Evolutionary conservation across 2,888 invertebrate genomes (phyloP), one percentile per base, ranked within the genome.

Genomic region (Clivina fossor): DNA sequence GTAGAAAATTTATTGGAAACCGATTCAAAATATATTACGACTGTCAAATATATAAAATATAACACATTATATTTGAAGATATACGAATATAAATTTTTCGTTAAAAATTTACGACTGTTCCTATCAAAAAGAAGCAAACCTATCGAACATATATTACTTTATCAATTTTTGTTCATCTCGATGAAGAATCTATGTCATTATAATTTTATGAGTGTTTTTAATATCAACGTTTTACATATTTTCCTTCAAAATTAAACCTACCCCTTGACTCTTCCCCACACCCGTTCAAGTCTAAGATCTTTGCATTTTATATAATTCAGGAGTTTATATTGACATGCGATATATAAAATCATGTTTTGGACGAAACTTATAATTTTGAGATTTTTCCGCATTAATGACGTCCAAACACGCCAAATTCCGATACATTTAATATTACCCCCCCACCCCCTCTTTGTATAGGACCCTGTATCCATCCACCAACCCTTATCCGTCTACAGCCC

Each of bases 291-390:
- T 18, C 46, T 11, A 19, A 26, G 18, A 24, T 32, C 28, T 46
- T 46, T 13, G 19, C 19, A 33, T 47, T 47, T 47, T 47, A 47
- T 47, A 47, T 47, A 47, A 47, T 47, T 47, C 47, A 33, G 33
- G 47, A 47, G 47, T 47, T 50, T 1, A 66, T 68, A 69, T 69
- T 66, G 69, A 69, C 70, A 70, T 69, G 70, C 70, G 63, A 70
- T 68, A 69, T 66, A 67, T 66, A 67, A 69, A 69, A 69, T 69
- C 69, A 68, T 65, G 65, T 68, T 69, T 65, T 8, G 41, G 26
- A 8, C 18, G 65, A 64, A 69, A 70, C 63, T 69, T 68, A 66
- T 69, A 69, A 69, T 69, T 69, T 68, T 66, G 65, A 69, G 68
- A 69, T 69, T 69, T 69, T 69, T 68, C 62, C 67, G 59, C 64